Conservation (phyloP, 2,888 invertebrate species). For the Andrena bucephala region DNA sequence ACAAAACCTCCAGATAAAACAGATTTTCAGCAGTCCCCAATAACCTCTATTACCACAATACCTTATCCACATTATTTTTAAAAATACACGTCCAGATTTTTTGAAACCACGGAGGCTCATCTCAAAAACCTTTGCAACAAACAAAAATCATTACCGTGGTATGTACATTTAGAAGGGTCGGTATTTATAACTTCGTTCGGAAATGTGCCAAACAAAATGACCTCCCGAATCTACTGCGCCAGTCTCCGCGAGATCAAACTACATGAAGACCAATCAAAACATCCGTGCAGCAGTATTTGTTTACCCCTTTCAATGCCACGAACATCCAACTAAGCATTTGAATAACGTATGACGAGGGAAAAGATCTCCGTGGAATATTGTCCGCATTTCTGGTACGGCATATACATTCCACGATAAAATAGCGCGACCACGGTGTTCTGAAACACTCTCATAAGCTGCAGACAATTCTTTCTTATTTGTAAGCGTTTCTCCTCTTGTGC, state of each 20-base stretch:
- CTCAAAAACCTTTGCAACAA: not conserved
- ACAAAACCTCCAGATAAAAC: too few species aligned
- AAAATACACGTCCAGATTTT: too few species aligned
- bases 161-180: not conserved
- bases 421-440: not conserved
- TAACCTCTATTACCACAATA: too few species aligned
- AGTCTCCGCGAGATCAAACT: not conserved
- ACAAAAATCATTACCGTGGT: not conserved
- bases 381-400: not conserved
- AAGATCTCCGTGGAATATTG: conserved; percentile 7
- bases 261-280: not conserved
- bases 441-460: conserved; percentile 8
- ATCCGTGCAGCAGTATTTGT: not conserved
- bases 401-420: conserved; percentile 8
- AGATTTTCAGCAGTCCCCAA: too few species aligned
- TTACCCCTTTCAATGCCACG: not conserved
- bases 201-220: not conserved
- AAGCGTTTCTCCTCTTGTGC: not conserved
- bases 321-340: not conserved
- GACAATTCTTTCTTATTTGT: not conserved
- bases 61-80: too few species aligned
- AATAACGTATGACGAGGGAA: not conserved
- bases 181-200: not conserved
- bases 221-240: not conserved
- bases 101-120: not conserved